Base-by-base conservation (phyloP, 1,140 invertebrate species). In the Himalopsyche phryganea region DNA sequence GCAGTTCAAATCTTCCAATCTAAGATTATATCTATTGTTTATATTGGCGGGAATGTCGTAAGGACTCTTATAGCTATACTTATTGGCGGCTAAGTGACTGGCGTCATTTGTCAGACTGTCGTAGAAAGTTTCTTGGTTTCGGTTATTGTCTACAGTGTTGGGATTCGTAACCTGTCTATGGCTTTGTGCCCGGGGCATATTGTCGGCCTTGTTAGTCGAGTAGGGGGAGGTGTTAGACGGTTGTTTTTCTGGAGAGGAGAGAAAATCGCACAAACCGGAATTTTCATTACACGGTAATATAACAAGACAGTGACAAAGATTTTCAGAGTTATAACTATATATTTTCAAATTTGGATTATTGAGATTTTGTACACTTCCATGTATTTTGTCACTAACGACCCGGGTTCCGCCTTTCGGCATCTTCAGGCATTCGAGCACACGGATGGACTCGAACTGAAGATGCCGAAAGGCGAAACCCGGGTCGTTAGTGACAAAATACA, bases 41-140 rank as follows among this genome's bases (percentile, higher is more conserved):
- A 77, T 54, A 57, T 78, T 78, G 28, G 76, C 76, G 20, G 76
- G 76, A 45, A 78, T 78, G 60, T 74, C 76, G 61, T 78, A 78
- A 58, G 75, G 75, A 63, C 75, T 78, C 64, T 76, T 78, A 51
- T 74, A 50, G 15, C 46, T 57, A 40, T n/a, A 19, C 38, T 15
- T 9, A 41, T 35, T 14, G 11, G 20, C 41, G 10, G 38, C 23
- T n/a, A 13, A 13, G 19, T 0, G 41, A 47, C 17, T 59, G 9
- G 28, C 18, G 35, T 64, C 58, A 33, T 74, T 72, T 17, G 71
- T 74, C 19, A 78, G 58, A 62, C 75, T 77, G 58, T 78, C 76
- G 61, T 72, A 65, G 51, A 63, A 73, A 42, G 75, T 74, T 50
- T 77, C 74, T 11, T 67, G 67, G 59, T 66, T 70, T 45, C 56